phyloP scores from a whole-genome alignment of 2,888 invertebrate genomes.

The Apeira syringaria region DNA sequence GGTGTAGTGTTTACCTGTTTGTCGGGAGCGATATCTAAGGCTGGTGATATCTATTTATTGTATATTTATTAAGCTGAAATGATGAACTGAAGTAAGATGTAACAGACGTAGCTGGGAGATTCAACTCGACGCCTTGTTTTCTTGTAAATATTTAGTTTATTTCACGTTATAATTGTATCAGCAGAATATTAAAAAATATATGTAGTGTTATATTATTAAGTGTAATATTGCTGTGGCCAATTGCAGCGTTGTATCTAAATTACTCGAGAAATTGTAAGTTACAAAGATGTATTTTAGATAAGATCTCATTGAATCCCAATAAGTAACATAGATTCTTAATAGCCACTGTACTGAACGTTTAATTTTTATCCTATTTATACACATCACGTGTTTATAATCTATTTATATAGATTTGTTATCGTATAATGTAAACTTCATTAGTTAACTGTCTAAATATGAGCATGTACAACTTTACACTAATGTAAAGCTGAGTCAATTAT shows the following conservation, averaged over 20 bases:
- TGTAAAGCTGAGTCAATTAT: no score
- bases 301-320: slow-evolving; percentile 17
- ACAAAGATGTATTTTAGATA: slow-evolving; percentile 8
- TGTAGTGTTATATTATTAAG: slow-evolving; percentile 9
- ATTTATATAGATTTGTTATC: no score
- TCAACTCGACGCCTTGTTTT: slow-evolving; percentile 59
- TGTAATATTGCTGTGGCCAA: slow-evolving; percentile 10
- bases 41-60: slow-evolving; percentile 61
- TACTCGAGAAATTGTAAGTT: slow-evolving; percentile 4
- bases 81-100: slow-evolving; percentile 35
- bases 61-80: slow-evolving; percentile 42
- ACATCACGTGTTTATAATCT: no score
- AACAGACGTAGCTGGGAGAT: slow-evolving; percentile 58
- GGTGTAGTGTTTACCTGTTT: slow-evolving; percentile 18
- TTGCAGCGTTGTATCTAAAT: slow-evolving; percentile 8
- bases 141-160: slow-evolving; percentile 39
- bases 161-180: not conserved
- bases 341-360: slow-evolving; percentile 11
- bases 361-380: no score
- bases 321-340: slow-evolving; percentile 23
- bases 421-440: no score
- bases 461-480: no score
- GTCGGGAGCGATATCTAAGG: slow-evolving; percentile 60
- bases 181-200: slow-evolving; percentile 1
- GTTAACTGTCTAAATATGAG: no score